Evolutionary conservation across 1,140 invertebrate species (phyloP).

Genomic region (Apocrypta bakeri): DNA sequence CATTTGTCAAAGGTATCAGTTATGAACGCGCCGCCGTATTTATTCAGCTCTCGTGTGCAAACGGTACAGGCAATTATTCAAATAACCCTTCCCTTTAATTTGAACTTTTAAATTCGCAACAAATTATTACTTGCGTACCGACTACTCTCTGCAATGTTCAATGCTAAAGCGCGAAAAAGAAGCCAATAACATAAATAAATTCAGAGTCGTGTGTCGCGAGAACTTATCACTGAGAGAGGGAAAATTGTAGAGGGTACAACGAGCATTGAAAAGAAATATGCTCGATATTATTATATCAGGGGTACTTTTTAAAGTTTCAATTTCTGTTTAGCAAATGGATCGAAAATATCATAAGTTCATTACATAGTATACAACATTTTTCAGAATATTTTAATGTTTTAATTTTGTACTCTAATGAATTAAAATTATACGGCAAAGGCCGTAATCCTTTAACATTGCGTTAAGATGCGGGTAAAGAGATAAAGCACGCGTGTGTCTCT

Average conservation of each 20-base stretch:
- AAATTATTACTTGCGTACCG: background rate
- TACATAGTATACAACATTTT: too few species aligned
- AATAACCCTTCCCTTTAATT: slow-evolving; percentile 21
- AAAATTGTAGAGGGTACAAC: too few species aligned
- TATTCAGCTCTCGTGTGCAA: background rate
- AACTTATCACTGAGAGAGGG: too few species aligned
- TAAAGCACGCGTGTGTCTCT: background rate
- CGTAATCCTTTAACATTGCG: too few species aligned
- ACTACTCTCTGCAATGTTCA: background rate
- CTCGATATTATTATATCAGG: too few species aligned
- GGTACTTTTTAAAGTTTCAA: too few species aligned
- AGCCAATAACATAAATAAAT: background rate
- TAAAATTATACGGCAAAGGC: too few species aligned
- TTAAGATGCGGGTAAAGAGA: background rate
- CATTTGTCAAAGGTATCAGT: background rate
- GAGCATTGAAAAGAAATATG: background rate
- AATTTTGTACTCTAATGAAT: too few species aligned
- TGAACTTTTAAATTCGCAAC: background rate
- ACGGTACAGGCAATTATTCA: slow-evolving; percentile 20
- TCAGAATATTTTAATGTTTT: too few species aligned
- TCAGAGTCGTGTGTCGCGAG: background rate
- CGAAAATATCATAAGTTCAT: too few species aligned
- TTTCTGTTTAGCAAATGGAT: too few species aligned
- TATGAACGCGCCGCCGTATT: background rate
- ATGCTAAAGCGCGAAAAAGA: background rate